Evolutionary conservation across 2,797 vertebrate species (phyloP).

Genomic region (Parambassis ranga): DNA sequence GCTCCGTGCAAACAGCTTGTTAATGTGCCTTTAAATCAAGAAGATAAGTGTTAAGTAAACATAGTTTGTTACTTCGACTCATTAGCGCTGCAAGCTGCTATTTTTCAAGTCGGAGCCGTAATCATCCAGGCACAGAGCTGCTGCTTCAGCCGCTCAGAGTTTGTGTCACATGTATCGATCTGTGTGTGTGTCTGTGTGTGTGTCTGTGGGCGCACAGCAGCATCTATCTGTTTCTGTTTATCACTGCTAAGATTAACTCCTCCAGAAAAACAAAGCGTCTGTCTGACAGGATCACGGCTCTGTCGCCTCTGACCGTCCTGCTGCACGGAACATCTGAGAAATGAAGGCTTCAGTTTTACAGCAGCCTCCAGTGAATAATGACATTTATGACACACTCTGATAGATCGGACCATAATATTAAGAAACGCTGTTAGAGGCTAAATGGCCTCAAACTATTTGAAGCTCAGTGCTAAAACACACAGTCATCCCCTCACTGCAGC

Average conservation of each 20-base stretch:
- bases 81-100: background rate
- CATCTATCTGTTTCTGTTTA: constrained; percentile 5
- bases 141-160: background rate
- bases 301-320: background rate
- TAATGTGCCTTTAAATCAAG: background rate
- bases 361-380: constrained; percentile 28
- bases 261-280: constrained; percentile 5
- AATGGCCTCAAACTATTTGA: constrained; percentile 6
- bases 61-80: background rate
- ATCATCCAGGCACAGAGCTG: background rate
- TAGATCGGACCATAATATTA: background rate
- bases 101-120: background rate
- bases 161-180: no score
- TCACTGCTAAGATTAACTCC: background rate
- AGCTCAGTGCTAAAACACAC: background rate
- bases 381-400: background rate
- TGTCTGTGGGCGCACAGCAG: no score
- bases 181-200: no score
- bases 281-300: background rate
- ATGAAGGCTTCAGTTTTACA: constrained; percentile 23
- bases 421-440: background rate
- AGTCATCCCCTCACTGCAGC: background rate
- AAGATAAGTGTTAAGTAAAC: background rate
- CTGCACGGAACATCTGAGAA: constrained; percentile 4
- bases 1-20: background rate